These are phyloP conservation scores for Uloborus diversus DNA, from an alignment of 1,140 invertebrate genomes.

Conservation along the genomic window DNA sequence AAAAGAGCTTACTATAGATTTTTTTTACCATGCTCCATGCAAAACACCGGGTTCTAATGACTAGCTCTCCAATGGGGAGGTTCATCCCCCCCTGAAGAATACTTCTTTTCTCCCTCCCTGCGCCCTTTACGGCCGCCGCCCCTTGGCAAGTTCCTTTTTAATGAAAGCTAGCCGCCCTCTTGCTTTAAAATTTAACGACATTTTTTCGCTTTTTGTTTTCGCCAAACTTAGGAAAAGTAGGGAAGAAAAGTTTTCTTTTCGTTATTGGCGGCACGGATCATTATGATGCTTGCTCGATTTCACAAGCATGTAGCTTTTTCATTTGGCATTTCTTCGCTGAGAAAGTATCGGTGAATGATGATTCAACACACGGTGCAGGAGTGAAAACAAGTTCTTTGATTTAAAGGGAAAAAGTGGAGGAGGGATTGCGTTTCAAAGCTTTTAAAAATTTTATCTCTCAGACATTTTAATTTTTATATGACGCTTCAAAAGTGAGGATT, in stretches of 20 bases:
- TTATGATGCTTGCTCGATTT: constrained; percentile 1
- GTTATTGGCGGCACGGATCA: not conserved
- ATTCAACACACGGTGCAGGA: too few species aligned
- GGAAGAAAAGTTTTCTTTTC: not conserved
- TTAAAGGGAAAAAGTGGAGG: too few species aligned
- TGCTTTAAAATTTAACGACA: constrained; percentile 8
- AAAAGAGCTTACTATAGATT: constrained; percentile 27
- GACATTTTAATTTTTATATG: too few species aligned
- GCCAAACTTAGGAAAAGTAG: constrained; percentile 7
- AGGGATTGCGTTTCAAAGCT: too few species aligned
- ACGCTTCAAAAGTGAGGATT: too few species aligned
- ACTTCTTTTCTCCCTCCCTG: constrained; percentile 20
- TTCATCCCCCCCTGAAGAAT: not conserved
- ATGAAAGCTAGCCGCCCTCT: not conserved
- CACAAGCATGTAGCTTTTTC: too few species aligned
- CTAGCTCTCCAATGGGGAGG: constrained; percentile 24
- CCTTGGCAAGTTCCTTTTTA: constrained; percentile 31
- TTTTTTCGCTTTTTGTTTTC: constrained; percentile 38
- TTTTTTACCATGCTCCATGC: constrained; percentile 8
- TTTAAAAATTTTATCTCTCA: too few species aligned
- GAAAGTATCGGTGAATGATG: too few species aligned
- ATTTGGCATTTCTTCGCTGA: too few species aligned
- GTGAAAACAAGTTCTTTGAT: too few species aligned
- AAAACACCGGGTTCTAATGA: constrained; percentile 45
- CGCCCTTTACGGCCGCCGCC: not conserved